A percentile compares a stretch with the other conserved stretches of the same genome.
phyloP scores from a whole-genome alignment of 2,888 invertebrate species.

The Euzophera pinguis region DNA sequence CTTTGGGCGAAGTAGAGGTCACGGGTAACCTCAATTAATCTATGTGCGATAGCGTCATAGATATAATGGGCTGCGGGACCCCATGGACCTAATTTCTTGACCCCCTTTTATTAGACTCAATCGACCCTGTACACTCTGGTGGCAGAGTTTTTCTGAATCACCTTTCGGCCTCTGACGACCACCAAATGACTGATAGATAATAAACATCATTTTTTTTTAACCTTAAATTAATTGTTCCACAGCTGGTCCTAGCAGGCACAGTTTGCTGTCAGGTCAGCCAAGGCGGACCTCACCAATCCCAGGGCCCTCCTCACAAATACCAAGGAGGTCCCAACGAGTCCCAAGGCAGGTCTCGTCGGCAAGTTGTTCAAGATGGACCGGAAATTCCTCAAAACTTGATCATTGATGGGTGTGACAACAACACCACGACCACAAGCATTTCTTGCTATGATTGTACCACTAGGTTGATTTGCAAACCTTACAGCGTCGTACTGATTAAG shows the following conservation, averaged over 20 bases:
- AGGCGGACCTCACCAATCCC: constrained; percentile 21
- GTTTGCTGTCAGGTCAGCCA: constrained; percentile 25
- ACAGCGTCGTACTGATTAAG: constrained; percentile 40
- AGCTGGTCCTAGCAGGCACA: constrained; percentile 24
- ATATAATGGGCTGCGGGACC: too few relatives aligned
- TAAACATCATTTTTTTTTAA: too few relatives aligned
- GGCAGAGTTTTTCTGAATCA: too few relatives aligned
- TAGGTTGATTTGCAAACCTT: constrained; percentile 45
- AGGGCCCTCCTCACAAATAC: constrained; percentile 23
- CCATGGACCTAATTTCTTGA: too few relatives aligned
- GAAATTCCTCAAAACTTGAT: constrained; percentile 10
- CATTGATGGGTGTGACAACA: constrained; percentile 40
- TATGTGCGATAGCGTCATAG: too few relatives aligned
- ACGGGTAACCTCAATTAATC: too few relatives aligned
- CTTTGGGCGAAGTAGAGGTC: too few relatives aligned
- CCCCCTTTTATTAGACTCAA: too few relatives aligned
- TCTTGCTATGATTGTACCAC: constrained; percentile 50
- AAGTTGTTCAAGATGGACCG: constrained; percentile 16
- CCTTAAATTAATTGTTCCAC: constrained; percentile 9
- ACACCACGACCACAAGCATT: constrained; percentile 28
- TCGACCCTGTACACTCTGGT: too few relatives aligned
- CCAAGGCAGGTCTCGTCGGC: constrained; percentile 28
- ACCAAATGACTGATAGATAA: too few relatives aligned
- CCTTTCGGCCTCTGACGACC: too few relatives aligned
- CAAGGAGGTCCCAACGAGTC: constrained; percentile 26